Evolutionary conservation across 2,113 vertebrate genomes (phyloP).

Genomic region (Chamaetylas fuelleborni): DNA sequence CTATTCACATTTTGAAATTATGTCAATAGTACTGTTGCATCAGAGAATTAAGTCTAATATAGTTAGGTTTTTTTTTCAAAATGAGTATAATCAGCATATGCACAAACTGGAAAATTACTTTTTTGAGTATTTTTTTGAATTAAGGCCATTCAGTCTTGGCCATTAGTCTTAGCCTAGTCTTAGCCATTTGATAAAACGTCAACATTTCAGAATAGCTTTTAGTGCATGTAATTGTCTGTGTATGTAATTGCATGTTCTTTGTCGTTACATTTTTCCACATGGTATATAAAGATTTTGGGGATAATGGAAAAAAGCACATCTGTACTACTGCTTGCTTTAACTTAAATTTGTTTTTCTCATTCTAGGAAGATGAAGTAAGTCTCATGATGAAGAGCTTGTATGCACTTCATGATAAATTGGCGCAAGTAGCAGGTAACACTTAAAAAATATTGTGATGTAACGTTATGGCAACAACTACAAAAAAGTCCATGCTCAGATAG

Average conservation of each 20-base stretch:
- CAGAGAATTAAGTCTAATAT: neutral
- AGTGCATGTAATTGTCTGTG: neutral
- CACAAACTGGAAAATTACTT: neutral
- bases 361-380: slow-evolving; percentile 78
- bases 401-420: slow-evolving; percentile 90
- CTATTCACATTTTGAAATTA: neutral
- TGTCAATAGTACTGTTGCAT: neutral
- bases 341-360: slow-evolving; percentile 37
- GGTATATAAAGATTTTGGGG: neutral
- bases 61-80: neutral
- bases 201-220: neutral
- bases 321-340: neutral
- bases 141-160: neutral
- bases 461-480: neutral
- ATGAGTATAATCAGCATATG: neutral
- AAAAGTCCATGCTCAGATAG: neutral
- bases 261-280: neutral
- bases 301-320: neutral
- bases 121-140: neutral
- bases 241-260: neutral
- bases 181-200: neutral
- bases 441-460: neutral
- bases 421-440: slow-evolving; percentile 87
- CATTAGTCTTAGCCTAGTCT: neutral
- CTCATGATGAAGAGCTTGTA: slow-evolving; percentile 89